These are phyloP conservation scores for Schizotus pectinicornis DNA, from an alignment of 2,888 invertebrate genomes.

Conservation along the genomic window DNA sequence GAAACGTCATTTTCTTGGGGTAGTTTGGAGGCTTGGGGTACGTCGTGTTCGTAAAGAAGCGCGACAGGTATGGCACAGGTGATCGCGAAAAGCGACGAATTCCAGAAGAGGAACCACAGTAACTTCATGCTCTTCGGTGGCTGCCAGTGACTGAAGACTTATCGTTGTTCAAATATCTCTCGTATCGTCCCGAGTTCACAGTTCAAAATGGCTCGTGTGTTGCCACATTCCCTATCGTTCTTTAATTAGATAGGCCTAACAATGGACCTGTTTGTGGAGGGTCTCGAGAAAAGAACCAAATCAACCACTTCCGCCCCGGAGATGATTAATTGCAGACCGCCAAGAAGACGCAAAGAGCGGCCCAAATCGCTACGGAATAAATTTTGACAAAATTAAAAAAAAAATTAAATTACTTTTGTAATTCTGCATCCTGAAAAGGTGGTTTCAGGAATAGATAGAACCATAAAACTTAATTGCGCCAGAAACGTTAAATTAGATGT, in stretches of 20 bases:
- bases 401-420: too few species aligned
- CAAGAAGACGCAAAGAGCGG: too few species aligned
- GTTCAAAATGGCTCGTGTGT: constrained; percentile 42
- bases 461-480: too few species aligned
- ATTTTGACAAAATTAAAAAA: too few species aligned
- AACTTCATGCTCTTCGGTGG: constrained; percentile 26
- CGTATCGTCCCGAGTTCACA: constrained; percentile 42
- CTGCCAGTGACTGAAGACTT: constrained; percentile 24
- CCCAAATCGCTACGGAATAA: too few species aligned
- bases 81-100: constrained; percentile 28
- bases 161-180: constrained; percentile 34
- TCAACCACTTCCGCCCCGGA: too few species aligned
- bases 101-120: constrained; percentile 32
- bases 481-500: too few species aligned
- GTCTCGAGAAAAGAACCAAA: background rate
- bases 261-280: constrained; percentile 6
- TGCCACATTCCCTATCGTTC: constrained; percentile 34
- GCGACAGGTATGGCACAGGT: constrained; percentile 57
- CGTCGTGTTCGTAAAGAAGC: constrained; percentile 68
- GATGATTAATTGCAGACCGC: too few species aligned
- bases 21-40: constrained; percentile 62
- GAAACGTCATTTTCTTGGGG: constrained; percentile 67
- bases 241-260: constrained; percentile 24
- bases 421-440: too few species aligned
- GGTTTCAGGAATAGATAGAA: too few species aligned